Evolutionary conservation across 2,113 vertebrate species (phyloP).

Genomic region (Mirounga angustirostris): DNA sequence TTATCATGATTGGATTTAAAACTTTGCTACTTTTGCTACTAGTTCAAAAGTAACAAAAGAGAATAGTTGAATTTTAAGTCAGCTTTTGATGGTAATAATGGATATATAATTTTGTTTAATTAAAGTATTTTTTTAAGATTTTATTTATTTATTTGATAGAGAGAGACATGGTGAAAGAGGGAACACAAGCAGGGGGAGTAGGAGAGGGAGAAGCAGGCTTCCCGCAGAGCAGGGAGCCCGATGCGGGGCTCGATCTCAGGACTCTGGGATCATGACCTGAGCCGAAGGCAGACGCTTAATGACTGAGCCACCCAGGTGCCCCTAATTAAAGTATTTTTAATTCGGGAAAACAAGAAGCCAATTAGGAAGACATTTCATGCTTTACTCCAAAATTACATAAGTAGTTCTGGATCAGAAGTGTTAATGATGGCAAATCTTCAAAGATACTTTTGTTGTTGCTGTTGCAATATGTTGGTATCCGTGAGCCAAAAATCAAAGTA

Average conservation of each 20-base stretch:
- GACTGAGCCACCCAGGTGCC: too few species aligned
- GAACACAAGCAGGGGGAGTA: too few species aligned
- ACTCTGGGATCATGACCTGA: too few species aligned
- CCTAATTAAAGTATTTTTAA: conserved; percentile 73
- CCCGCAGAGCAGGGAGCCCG: too few species aligned
- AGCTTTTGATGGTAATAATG: conserved; percentile 64
- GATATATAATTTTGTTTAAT: conserved; percentile 68
- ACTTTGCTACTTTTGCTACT: conserved; percentile 35
- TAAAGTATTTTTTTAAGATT: conserved; percentile 47
- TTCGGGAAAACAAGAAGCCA: conserved; percentile 22
- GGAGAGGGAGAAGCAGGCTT: too few species aligned
- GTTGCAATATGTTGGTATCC: conserved; percentile 48
- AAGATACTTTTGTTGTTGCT: conserved; percentile 45
- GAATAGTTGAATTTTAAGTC: conserved; percentile 41
- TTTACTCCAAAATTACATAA: conserved; percentile 65
- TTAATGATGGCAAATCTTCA: conserved; percentile 73
- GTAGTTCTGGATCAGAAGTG: conserved; percentile 61
- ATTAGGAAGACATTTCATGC: conserved; percentile 46
- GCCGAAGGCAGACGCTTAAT: too few species aligned
- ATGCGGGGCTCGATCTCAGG: too few species aligned
- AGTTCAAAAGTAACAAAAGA: conserved; percentile 60
- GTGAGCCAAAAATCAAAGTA: conserved; percentile 65
- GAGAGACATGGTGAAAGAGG: too few species aligned
- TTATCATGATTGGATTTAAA: conserved; percentile 56
- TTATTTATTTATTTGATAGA: too few species aligned